Conservation (phyloP, 2,888 invertebrate genomes). For the Tanypteryx hageni region DNA sequence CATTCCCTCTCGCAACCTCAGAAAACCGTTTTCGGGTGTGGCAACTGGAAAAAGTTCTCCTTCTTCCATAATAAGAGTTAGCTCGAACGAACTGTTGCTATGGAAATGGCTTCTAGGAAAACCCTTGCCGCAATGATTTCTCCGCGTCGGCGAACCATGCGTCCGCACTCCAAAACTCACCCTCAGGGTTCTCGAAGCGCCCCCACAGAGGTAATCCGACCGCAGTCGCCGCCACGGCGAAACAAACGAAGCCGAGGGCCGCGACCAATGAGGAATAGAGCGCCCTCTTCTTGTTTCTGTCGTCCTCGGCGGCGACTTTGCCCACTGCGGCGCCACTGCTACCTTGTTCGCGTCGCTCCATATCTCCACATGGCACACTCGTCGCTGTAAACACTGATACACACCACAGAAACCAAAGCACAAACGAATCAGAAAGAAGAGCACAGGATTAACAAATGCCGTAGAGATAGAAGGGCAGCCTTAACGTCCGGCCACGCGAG, state of each 20-base stretch:
- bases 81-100: too few relatives aligned
- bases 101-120: too few relatives aligned
- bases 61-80: too few relatives aligned
- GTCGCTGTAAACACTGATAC: not conserved
- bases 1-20: too few relatives aligned
- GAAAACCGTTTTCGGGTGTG: too few relatives aligned
- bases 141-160: not conserved
- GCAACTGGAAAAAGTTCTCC: too few relatives aligned
- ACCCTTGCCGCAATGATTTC: not conserved
- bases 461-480: too few relatives aligned
- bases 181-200: constrained; percentile 85
- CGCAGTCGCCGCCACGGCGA: constrained; percentile 88
- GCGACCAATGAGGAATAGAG: constrained; percentile 84
- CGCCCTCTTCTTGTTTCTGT: constrained; percentile 78
- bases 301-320: constrained; percentile 72
- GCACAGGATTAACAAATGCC: too few relatives aligned
- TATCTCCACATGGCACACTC: constrained; percentile 50
- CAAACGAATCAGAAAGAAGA: too few relatives aligned
- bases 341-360: constrained; percentile 30
- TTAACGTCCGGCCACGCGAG: too few relatives aligned
- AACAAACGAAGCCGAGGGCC: constrained; percentile 85
- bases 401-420: not conserved
- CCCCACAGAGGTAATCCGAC: constrained; percentile 93
- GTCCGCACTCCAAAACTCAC: constrained; percentile 76
- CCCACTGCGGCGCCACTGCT: constrained; percentile 70